Base-by-base conservation (phyloP, 1,140 invertebrate species). In the Schlechtendalia chinensis region DNA sequence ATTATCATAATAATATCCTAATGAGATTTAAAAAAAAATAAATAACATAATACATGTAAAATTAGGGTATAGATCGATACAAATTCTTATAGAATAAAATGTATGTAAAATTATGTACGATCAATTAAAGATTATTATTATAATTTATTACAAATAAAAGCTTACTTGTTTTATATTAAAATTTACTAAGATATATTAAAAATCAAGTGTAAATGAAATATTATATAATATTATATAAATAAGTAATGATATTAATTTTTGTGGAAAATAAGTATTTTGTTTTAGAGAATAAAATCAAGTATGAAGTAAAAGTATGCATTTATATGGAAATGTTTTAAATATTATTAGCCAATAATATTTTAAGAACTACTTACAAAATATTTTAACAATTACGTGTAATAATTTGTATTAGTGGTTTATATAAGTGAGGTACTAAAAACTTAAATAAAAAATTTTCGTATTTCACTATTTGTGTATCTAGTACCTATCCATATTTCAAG, bases 321-420 rank as follows among this genome's bases (percentile, higher is more conserved):
- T 39, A 39, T 39, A 39, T 39, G 17, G 2, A 54, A 54, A 19
- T 54, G 5, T 65, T n/a, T 12, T 12, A 11, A 39, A 39, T 19
- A 39, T 19, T 39, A 39, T 65, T 65, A 10, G 4, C 32, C 4
- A 29, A 39, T 4, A 22, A 39, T 22, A 19, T 63, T 16, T 61
- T 63, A n/a, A 63, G 29, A 63, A 39, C n/a, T 39, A 67, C 19
- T 19, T 39, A 67, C 19, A 67, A n/a, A n/a, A 45, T 67, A 45
- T 45, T 67, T 67, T 45, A 45, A 45, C 32, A 22, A 45, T 65
- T 65, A 65, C 4, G 8, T n/a, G 3, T 65, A 65, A 39, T 29
- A 11, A n/a, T 45, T 67, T 67, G 39, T 67, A 19, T 67, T 67
- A 24, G 32, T 39, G 12, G 10, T 67, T 54, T 17, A 54, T 45